These are phyloP conservation scores for Rhagium mordax DNA, from an alignment of 2,888 invertebrate species.

Conservation along the genomic window DNA sequence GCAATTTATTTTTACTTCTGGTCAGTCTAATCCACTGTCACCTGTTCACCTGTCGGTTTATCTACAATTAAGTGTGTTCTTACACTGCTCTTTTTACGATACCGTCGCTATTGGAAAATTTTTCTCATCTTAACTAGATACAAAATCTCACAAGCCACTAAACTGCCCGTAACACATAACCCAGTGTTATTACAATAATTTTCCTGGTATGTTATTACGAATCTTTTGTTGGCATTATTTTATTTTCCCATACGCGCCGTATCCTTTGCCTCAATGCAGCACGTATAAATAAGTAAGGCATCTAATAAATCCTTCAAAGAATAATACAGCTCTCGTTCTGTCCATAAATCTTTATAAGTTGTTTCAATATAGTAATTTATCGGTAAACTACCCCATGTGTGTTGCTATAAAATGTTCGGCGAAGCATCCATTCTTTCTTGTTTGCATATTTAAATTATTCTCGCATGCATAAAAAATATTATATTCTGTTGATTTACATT, in stretches of 20 bases:
- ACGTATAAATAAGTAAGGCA: slow-evolving; percentile 15
- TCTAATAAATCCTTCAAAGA: slow-evolving; percentile 4
- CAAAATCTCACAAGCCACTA: not conserved
- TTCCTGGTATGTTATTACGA: not conserved
- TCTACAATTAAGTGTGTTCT: too few relatives aligned
- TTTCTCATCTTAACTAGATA: too few relatives aligned
- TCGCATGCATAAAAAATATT: too few relatives aligned
- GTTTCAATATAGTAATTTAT: not conserved
- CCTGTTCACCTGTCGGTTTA: too few relatives aligned
- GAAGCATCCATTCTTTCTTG: not conserved
- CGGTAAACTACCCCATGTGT: not conserved
- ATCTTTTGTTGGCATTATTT: not conserved
- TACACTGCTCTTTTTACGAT: too few relatives aligned
- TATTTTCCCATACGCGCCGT: not conserved
- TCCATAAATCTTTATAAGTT: slow-evolving; percentile 10
- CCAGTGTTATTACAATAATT: not conserved
- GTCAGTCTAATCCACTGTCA: too few relatives aligned
- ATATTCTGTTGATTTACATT: too few relatives aligned
- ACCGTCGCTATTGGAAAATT: too few relatives aligned
- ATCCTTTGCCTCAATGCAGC: not conserved
- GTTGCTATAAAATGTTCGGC: not conserved
- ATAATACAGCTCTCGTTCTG: not conserved
- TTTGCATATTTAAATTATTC: too few relatives aligned
- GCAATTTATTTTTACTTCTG: too few relatives aligned
- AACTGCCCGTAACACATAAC: not conserved